Evolutionary conservation across 1,140 invertebrate genomes (phyloP).

Genomic region (Plectrocnemia conspersa): DNA sequence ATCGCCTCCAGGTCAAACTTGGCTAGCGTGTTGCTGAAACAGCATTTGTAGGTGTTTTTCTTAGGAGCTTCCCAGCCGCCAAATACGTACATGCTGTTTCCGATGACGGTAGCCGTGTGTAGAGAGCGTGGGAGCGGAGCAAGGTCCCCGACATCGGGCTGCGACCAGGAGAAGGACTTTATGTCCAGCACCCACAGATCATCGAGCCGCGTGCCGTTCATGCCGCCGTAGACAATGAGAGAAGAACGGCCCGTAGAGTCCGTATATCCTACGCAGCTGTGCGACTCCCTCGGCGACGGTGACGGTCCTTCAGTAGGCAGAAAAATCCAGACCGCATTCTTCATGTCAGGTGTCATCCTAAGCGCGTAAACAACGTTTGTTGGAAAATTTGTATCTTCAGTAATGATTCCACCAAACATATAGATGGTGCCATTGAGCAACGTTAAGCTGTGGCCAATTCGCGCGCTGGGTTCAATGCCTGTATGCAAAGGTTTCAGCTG

Average conservation of each 20-base stretch:
- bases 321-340: constrained; percentile 80
- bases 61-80: constrained; percentile 88
- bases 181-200: constrained; percentile 95
- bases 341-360: constrained; percentile 74
- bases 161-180: constrained; percentile 84
- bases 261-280: constrained; percentile 88
- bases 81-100: constrained; percentile 95
- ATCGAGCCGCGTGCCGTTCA: constrained; percentile 93
- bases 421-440: constrained; percentile 90
- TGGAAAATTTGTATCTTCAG: constrained; percentile 98
- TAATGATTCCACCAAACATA: constrained; percentile 95
- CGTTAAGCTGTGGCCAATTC: constrained; percentile 96
- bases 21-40: constrained; percentile 95
- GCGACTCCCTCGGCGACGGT: constrained; percentile 93
- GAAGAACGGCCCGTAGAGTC: constrained; percentile 75
- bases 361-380: constrained; percentile 94
- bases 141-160: constrained; percentile 78
- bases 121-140: constrained; percentile 92
- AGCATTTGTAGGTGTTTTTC: constrained; percentile 97
- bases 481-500: constrained; percentile 84
- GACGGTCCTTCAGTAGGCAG: constrained; percentile 76
- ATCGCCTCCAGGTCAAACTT: constrained; percentile 90
- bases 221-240: constrained; percentile 96
- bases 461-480: constrained; percentile 81
- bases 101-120: constrained; percentile 93